Percentiles rank a stretch among this genome's conserved stretches.
These are phyloP conservation scores for Achroia grisella DNA, from an alignment of 1,140 invertebrate genomes.

Conservation along the genomic window DNA sequence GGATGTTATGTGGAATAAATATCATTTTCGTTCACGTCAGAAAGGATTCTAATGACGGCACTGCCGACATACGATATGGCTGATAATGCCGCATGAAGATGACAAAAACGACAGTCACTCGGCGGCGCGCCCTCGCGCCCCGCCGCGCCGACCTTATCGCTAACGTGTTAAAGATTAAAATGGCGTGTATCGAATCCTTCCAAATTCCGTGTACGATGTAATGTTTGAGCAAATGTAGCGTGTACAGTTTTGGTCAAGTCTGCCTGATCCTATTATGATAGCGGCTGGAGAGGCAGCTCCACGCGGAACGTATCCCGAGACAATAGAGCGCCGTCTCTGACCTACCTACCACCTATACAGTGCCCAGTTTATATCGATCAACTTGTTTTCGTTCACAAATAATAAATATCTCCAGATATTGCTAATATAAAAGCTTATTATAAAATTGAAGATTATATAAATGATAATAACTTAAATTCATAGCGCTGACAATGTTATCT, in stretches of 20 bases:
- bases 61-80: slow-evolving; percentile 7
- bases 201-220: neutral
- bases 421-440: too few species aligned
- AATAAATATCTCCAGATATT: too few species aligned
- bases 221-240: slow-evolving; percentile 6
- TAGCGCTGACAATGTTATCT: too few species aligned
- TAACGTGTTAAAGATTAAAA: neutral
- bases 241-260: slow-evolving; percentile 1
- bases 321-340: too few species aligned
- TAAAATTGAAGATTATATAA: too few species aligned
- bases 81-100: slow-evolving; percentile 2
- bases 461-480: too few species aligned
- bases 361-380: too few species aligned
- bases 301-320: too few species aligned
- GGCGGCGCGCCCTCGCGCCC: neutral
- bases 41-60: slow-evolving; percentile 5
- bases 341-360: too few species aligned
- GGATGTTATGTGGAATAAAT: slow-evolving; percentile 5
- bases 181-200: neutral
- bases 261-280: slow-evolving; percentile 2
- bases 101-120: neutral
- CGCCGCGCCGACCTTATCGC: neutral
- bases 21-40: slow-evolving; percentile 5
- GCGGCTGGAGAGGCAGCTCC: neutral
- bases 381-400: too few species aligned